Base-by-base conservation (phyloP, 2,888 invertebrate species). In the Tachina lurida region DNA sequence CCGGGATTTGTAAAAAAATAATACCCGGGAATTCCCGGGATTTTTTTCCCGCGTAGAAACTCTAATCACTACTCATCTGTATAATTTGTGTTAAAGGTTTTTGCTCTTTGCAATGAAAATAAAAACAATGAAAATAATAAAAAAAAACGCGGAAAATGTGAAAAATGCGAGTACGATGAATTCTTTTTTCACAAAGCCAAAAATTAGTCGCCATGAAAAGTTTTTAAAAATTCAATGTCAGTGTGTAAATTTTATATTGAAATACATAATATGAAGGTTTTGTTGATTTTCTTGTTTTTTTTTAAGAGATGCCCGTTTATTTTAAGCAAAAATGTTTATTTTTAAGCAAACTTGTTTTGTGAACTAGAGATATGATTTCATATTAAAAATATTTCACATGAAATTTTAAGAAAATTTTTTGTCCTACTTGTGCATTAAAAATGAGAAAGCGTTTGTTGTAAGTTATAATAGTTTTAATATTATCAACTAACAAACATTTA, bases 391-490 rank as follows among this genome's bases (percentile, higher is more conserved):
- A 19, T 49, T 62, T 2, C 15, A 56, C 47, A 65, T 13, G 60
- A 56, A 19, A 76, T 22, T 10, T 75, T 56, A 74, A 1, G 19
- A 10, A 13, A 31, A 31, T 7, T 31, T 31, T 22, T 22, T 31
- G 13, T 22, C 1, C 9, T 43, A 62, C 12, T 68, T 71, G 22
- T 47, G 52, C 47, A 74, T 68, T 22, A 43, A 87, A 86, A 54
- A 87, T 88, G 88, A 87, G 87, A 70, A 86, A 87, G 62, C 60
- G 70, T n/a, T 79, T 80, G 43, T 68, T 87, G 87, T 87, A 87
- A 87, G 87, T 31, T 31, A 31, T 31, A 31, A 31, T 31, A 31
- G 31, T 87, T 60, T 62, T 43, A 52, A 10, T 60, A 22, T 62
- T 10, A 62, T 0, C n/a, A 22, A 62, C 12, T 22, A 10, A 8